phyloP scores from a whole-genome alignment of 2,797 vertebrate species.

The Spea hammondii region DNA sequence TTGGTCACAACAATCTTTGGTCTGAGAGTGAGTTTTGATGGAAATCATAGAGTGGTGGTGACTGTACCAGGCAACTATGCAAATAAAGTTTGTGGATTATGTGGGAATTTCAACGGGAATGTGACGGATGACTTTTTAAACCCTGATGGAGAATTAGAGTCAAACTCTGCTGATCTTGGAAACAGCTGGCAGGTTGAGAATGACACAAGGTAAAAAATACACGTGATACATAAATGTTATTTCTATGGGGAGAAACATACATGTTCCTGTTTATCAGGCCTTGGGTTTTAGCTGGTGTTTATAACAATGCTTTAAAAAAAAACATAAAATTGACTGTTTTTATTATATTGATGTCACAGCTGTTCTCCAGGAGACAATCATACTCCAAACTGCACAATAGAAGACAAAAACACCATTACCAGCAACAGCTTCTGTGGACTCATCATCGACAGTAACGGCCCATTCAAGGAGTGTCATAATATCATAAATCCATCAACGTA shows the following conservation, averaged over 20 bases:
- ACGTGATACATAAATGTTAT: too few relatives aligned
- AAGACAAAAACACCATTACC: constrained; percentile 49
- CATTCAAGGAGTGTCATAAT: constrained; percentile 55
- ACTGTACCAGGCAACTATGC: constrained; percentile 56
- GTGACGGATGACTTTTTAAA: constrained; percentile 63
- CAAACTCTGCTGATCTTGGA: constrained; percentile 58
- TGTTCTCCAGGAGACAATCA: constrained; percentile 45
- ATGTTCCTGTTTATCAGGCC: too few relatives aligned
- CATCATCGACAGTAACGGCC: constrained; percentile 50
- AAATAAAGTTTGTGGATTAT: constrained; percentile 64
- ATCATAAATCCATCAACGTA: constrained; percentile 54
- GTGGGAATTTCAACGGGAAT: constrained; percentile 62
- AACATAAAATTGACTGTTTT: not conserved
- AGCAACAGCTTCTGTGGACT: constrained; percentile 61
- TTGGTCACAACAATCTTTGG: constrained; percentile 55
- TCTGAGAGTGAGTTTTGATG: constrained; percentile 61
- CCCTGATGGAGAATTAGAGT: constrained; percentile 61
- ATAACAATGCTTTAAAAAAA: too few relatives aligned
- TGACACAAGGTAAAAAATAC: constrained; percentile 57
- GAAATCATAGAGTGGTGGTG: constrained; percentile 61
- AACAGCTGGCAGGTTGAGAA: constrained; percentile 65
- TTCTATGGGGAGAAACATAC: too few relatives aligned
- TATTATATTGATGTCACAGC: constrained; percentile 34
- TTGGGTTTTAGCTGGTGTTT: too few relatives aligned
- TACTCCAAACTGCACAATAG: constrained; percentile 55